phyloP scores from a whole-genome alignment of 2,113 vertebrate species.

The Sisor rabdophorus region DNA sequence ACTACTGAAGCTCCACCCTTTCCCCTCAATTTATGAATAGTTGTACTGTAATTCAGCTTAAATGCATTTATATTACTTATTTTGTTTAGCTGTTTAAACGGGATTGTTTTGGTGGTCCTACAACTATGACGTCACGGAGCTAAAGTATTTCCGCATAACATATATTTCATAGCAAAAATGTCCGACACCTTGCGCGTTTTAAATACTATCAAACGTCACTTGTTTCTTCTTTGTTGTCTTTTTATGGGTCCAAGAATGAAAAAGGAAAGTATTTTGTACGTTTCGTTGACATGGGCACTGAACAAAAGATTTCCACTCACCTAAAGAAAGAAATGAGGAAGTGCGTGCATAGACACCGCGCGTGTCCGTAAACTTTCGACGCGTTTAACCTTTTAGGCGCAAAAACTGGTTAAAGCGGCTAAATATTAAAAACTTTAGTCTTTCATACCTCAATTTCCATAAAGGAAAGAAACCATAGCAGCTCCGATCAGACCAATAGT shows the following conservation, averaged over 20 bases:
- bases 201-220: neutral
- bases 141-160: too few relatives aligned
- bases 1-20: too few relatives aligned
- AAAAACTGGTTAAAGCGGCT: neutral
- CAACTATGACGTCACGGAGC: too few relatives aligned
- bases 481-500: constrained; percentile 11
- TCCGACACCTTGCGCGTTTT: too few relatives aligned
- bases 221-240: neutral
- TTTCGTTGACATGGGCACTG: neutral
- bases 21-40: too few relatives aligned
- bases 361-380: neutral
- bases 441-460: constrained; percentile 21
- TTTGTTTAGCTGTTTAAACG: too few relatives aligned
- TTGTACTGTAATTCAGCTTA: too few relatives aligned
- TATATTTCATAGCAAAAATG: too few relatives aligned
- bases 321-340: neutral
- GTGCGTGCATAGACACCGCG: neutral
- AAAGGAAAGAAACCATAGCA: neutral
- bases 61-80: too few relatives aligned
- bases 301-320: neutral
- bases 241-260: neutral
- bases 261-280: neutral
- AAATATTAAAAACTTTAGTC: too few relatives aligned
- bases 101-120: too few relatives aligned
- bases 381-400: neutral